phyloP scores from a whole-genome alignment of 2,113 vertebrate species.

The Larimichthys crocea region DNA sequence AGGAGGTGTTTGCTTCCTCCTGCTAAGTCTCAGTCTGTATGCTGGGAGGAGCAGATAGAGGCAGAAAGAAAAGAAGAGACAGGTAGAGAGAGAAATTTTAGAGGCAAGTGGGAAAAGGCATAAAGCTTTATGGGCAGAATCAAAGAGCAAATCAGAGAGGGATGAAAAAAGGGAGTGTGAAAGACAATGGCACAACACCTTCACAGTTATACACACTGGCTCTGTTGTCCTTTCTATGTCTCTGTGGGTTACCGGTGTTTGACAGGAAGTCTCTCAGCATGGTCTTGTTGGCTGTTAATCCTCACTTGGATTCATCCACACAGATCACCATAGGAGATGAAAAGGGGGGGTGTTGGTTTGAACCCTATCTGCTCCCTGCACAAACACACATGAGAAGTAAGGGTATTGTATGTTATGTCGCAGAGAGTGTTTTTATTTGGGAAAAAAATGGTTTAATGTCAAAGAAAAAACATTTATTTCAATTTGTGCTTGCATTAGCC shows the following conservation, averaged over 20 bases:
- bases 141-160: background rate
- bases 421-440: background rate
- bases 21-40: conserved; percentile 46
- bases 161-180: conserved; percentile 3
- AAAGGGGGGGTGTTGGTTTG: conserved; percentile 23
- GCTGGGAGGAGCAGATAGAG: conserved; percentile 27
- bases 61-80: conserved; percentile 7
- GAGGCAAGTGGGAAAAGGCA: background rate
- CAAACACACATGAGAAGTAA: conserved; percentile 10
- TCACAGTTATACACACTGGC: conserved; percentile 27
- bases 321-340: conserved; percentile 33
- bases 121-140: background rate
- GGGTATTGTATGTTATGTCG: background rate
- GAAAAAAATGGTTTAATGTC: no score
- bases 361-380: conserved; percentile 18
- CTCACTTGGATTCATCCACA: conserved; percentile 60
- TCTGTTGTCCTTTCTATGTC: conserved; percentile 47
- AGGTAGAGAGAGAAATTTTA: background rate
- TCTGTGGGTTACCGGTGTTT: conserved; percentile 54
- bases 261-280: conserved; percentile 71
- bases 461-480: no score
- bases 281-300: conserved; percentile 63
- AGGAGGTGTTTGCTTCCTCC: conserved; percentile 45
- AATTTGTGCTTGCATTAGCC: background rate
- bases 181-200: conserved; percentile 18